phyloP scores from a whole-genome alignment of 2,113 vertebrate species.

The Neogobius melanostomus region DNA sequence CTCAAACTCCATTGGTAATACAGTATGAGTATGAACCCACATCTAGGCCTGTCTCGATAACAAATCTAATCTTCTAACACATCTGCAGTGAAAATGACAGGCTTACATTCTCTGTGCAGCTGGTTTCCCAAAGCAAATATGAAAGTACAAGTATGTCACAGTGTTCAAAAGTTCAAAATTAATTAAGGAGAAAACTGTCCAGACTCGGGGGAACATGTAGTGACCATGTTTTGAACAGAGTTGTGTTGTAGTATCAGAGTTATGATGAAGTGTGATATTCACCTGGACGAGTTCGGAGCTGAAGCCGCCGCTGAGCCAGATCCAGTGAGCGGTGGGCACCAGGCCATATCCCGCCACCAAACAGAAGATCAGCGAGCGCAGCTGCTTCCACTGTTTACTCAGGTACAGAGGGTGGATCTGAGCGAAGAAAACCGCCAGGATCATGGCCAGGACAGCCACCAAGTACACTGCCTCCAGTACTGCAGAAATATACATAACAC shows the following conservation, averaged over 20 bases:
- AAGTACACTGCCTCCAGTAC: conserved; percentile 97
- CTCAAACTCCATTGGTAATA: too few relatives aligned
- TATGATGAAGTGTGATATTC: background rate
- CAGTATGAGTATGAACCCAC: too few relatives aligned
- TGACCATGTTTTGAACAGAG: too few relatives aligned
- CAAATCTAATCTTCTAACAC: too few relatives aligned
- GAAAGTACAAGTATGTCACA: too few relatives aligned
- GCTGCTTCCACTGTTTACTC: conserved; percentile 88
- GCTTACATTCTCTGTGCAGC: too few relatives aligned
- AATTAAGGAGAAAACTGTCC: too few relatives aligned
- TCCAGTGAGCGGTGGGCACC: conserved; percentile 91
- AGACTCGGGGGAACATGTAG: too few relatives aligned
- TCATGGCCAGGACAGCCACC: conserved; percentile 90
- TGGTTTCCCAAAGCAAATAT: too few relatives aligned
- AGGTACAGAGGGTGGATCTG: conserved; percentile 95
- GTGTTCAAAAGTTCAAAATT: too few relatives aligned
- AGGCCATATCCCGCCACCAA: conserved; percentile 88
- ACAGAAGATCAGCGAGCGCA: conserved; percentile 89
- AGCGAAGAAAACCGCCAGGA: conserved; percentile 92
- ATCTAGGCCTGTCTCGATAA: too few relatives aligned
- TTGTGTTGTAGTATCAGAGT: background rate
- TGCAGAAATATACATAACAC: conserved; percentile 41
- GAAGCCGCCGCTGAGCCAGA: conserved; percentile 89
- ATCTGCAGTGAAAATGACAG: too few relatives aligned
- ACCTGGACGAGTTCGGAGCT: conserved; percentile 90